Base-by-base conservation (phyloP, 2,888 invertebrate genomes). In the Leptopilina syphax region DNA sequence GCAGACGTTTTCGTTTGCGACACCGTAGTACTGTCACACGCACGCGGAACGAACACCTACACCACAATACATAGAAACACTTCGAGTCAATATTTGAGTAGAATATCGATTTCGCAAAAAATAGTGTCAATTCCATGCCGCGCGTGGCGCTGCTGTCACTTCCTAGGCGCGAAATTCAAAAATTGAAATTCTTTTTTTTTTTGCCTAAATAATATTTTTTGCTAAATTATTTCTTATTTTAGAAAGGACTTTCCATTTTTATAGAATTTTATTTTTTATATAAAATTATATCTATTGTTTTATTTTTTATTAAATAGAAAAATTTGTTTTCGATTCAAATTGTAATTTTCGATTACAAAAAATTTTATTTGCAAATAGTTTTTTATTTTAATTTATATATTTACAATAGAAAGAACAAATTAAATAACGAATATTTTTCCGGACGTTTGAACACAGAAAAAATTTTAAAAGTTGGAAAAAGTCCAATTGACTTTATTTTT, bases 71-170 rank as follows among this genome's bases (percentile, higher is more conserved):
- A 79, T 63, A 80, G 83, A 82, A 79, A 82, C 80, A 82, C 84
- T 83, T 86, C 86, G 84, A 91, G 91, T 91, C 91, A 91, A 91
- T 91, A 91, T 91, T 91, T 90, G 88, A 91, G 90, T 87, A 89
- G 89, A 90, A 91, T 91, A 91, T 91, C 91, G 91, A 91, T 91
- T 91, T 87, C 90, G 85, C 84, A 85, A 86, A 87, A 87, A 86
- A 82, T 86, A 85, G 85, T 88, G 81, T 76, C 83, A 79, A 87
- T 89, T 88, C 85, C 83, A 78, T 54, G 77, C 84, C 67, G 80
- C 77, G 12, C 73, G 85, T 8, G 85, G 85, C 87, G 87, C 87
- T 85, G 76, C 65, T 73, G 66, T 79, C 77, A 77, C 80, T 24
- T 24, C 47, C 41, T 63, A 10, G 27, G 57, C 73, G 57, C 73